Conservation (phyloP, 2,113 vertebrate species). For the Psittacus erithacus region DNA sequence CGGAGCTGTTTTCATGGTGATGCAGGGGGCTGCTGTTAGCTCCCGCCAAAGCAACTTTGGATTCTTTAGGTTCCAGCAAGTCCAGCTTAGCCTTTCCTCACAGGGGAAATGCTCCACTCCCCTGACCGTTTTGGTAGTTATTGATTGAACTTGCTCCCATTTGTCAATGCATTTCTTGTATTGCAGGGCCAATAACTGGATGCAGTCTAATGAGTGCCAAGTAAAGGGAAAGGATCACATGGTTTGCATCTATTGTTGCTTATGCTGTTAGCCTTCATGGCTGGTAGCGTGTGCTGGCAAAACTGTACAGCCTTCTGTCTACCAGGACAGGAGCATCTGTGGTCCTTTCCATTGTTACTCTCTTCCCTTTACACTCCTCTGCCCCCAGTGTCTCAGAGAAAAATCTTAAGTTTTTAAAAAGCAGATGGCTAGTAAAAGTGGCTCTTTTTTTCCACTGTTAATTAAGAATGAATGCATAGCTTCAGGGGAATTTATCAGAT, state of each 20-base stretch:
- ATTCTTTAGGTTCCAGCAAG: neutral
- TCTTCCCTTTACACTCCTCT: neutral
- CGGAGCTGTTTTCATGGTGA: neutral
- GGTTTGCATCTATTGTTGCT: rapidly evolving
- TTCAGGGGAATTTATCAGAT: neutral
- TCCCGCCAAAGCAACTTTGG: neutral
- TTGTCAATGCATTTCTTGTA: neutral
- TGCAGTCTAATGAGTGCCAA: neutral
- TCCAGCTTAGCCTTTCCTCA: neutral
- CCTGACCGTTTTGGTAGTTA: neutral
- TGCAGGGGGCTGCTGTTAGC: rapidly evolving
- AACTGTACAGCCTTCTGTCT: neutral
- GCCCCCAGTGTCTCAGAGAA: neutral
- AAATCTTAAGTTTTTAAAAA: neutral
- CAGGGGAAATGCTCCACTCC: neutral
- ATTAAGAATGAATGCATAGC: neutral
- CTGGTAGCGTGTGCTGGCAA: rapidly evolving
- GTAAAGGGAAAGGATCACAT: neutral
- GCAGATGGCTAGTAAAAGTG: neutral
- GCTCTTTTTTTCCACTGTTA: neutral
- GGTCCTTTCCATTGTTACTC: neutral
- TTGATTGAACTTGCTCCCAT: neutral
- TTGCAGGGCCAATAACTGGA: neutral
- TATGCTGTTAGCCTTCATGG: neutral
- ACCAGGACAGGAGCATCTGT: neutral